These are phyloP conservation scores for Mechanitis mazaeus DNA, from an alignment of 2,888 invertebrate genomes.

Conservation along the genomic window DNA sequence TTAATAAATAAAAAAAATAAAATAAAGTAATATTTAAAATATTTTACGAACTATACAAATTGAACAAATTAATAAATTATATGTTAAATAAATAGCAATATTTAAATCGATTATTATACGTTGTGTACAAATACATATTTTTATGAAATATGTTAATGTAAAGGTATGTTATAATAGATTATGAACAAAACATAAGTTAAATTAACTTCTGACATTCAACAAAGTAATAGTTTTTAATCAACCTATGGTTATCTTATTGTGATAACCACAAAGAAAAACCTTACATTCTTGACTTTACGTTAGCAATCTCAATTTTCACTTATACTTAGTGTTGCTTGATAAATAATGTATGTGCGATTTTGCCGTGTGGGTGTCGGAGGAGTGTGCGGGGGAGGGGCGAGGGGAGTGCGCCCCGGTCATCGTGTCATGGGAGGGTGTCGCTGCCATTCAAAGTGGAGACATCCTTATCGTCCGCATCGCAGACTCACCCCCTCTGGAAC, in stretches of 20 bases:
- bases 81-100: no score
- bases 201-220: conserved; percentile 2
- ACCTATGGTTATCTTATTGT: conserved; percentile 1
- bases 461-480: conserved; percentile 83
- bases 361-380: conserved; percentile 64
- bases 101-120: no score
- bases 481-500: conserved; percentile 75
- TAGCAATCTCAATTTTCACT: not conserved
- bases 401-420: conserved; percentile 76
- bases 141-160: no score
- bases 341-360: conserved; percentile 38
- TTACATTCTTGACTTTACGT: not conserved
- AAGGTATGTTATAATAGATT: no score
- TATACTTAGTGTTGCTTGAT: not conserved
- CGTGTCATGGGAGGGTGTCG: conserved; percentile 80
- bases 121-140: no score
- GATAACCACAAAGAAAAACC: not conserved
- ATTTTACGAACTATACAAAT: no score
- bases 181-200: no score
- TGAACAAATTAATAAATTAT: no score
- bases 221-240: not conserved
- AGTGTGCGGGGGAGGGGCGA: conserved; percentile 51
- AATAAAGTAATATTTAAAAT: no score
- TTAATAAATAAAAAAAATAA: no score
- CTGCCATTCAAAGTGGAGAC: conserved; percentile 84